phyloP scores from a whole-genome alignment of 2,113 vertebrate species.

The Sminthopsis crassicaudata region DNA sequence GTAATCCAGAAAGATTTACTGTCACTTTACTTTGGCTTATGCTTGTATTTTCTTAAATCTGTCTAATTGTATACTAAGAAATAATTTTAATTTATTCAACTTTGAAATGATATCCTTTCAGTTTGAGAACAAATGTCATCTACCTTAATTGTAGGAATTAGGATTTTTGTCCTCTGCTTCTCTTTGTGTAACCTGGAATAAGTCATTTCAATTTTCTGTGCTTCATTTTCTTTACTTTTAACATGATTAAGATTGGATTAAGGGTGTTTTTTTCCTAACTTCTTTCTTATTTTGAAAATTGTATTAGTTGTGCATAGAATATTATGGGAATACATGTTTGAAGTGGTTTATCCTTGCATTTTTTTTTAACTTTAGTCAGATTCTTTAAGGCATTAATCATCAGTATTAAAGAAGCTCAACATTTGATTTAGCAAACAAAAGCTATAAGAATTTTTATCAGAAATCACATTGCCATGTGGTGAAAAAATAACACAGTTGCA shows the following conservation, averaged over 20 bases:
- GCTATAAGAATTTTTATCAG: not conserved
- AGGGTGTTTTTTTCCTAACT: not conserved
- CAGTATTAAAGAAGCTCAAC: not conserved
- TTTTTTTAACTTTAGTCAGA: not conserved
- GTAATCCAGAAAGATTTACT: conserved; percentile 43
- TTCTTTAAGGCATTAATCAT: not conserved
- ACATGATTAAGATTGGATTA: not conserved
- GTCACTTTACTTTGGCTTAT: conserved; percentile 5
- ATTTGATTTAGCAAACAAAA: not conserved
- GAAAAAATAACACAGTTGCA: not conserved
- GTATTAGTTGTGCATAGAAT: not conserved
- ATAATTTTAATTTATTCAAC: conserved; percentile 38
- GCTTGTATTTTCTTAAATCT: conserved; percentile 49
- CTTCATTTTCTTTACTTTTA: not conserved
- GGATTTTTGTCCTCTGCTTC: not conserved
- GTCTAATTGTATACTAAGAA: not conserved
- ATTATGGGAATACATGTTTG: not conserved
- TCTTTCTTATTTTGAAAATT: not conserved
- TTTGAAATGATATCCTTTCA: conserved; percentile 38
- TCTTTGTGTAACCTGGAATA: not conserved
- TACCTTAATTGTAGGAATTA: conserved; percentile 1
- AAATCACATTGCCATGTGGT: not conserved
- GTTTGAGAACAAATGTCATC: conserved; percentile 24
- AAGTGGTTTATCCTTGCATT: not conserved
- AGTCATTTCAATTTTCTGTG: not conserved